Conservation (phyloP, 2,888 invertebrate genomes). For the Polietes domitor region DNA sequence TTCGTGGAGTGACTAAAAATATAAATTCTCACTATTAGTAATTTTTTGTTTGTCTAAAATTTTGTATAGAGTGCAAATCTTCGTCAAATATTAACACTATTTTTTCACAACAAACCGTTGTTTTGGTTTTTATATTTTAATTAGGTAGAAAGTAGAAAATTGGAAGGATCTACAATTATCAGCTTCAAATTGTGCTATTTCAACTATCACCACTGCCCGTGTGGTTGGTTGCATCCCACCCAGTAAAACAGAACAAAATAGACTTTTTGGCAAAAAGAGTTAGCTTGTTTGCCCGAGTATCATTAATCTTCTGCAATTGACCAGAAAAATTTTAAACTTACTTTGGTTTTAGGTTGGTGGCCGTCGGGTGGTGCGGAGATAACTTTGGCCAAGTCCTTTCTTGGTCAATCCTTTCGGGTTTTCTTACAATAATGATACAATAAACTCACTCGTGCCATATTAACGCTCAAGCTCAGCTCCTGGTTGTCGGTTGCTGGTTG, state of each 20-base stretch:
- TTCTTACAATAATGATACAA: constrained; percentile 10
- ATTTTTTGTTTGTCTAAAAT: too few relatives aligned
- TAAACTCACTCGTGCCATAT: not conserved
- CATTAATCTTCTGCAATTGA: constrained; percentile 67
- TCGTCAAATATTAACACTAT: too few relatives aligned
- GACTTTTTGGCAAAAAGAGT: constrained; percentile 53
- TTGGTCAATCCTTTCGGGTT: not conserved
- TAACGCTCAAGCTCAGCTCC: not conserved
- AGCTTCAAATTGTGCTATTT: not conserved
- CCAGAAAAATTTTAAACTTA: constrained; percentile 58
- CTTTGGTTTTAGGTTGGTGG: constrained; percentile 9
- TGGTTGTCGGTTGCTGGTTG: not conserved
- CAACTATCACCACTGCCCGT: not conserved
- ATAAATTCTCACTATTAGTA: too few relatives aligned
- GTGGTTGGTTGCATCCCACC: constrained; percentile 17
- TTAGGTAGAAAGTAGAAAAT: too few relatives aligned
- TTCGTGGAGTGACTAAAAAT: too few relatives aligned
- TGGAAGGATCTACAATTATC: not conserved
- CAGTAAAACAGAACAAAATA: constrained; percentile 40
- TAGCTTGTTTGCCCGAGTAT: constrained; percentile 37
- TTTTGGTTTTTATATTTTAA: too few relatives aligned
- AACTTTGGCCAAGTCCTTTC: not conserved
- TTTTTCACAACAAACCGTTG: too few relatives aligned
- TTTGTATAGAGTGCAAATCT: too few relatives aligned
- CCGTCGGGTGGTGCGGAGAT: not conserved